A percentile compares a stretch with the other conserved stretches of the same genome.
These are phyloP conservation scores for Lasioglossum marginatum DNA, from an alignment of 2,888 invertebrate species.

Conservation along the genomic window DNA sequence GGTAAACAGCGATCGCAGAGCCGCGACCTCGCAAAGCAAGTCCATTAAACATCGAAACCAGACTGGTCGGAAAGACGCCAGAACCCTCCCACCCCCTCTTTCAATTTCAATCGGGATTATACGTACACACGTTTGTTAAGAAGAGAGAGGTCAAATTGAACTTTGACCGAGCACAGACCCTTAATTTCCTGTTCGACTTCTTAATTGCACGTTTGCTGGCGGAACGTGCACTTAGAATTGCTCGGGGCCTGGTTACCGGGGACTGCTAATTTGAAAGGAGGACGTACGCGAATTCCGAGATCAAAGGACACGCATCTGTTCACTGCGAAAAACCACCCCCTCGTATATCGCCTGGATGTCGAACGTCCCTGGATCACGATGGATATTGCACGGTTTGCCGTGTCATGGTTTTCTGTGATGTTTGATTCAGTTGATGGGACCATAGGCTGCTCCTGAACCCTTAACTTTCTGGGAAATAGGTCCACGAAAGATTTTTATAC, in stretches of 20 bases:
- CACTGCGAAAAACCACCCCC: constrained; percentile 50
- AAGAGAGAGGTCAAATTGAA: constrained; percentile 58
- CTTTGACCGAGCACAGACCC: constrained; percentile 69
- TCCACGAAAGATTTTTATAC: no score
- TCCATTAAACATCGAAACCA: not conserved
- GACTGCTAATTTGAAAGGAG: constrained; percentile 64
- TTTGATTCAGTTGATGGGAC: constrained; percentile 6
- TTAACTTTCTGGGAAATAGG: not conserved
- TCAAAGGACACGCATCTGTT: constrained; percentile 68
- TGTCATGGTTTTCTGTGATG: not conserved
- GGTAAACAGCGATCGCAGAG: constrained; percentile 1
- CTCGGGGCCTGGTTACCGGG: constrained; percentile 39
- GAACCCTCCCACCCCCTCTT: constrained; percentile 36
- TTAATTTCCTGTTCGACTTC: constrained; percentile 72
- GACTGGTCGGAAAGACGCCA: constrained; percentile 9
- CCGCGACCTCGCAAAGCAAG: not conserved
- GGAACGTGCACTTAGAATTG: constrained; percentile 61
- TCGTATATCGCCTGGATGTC: constrained; percentile 47
- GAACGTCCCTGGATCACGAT: constrained; percentile 43
- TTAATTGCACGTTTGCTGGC: constrained; percentile 65
- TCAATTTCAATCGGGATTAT: constrained; percentile 57
- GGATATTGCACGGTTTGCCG: not conserved
- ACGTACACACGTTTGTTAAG: constrained; percentile 11
- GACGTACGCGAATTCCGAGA: constrained; percentile 57
- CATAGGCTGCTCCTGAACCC: not conserved